phyloP scores from a whole-genome alignment of 2,888 invertebrate species.

The Xestia c-nigrum region DNA sequence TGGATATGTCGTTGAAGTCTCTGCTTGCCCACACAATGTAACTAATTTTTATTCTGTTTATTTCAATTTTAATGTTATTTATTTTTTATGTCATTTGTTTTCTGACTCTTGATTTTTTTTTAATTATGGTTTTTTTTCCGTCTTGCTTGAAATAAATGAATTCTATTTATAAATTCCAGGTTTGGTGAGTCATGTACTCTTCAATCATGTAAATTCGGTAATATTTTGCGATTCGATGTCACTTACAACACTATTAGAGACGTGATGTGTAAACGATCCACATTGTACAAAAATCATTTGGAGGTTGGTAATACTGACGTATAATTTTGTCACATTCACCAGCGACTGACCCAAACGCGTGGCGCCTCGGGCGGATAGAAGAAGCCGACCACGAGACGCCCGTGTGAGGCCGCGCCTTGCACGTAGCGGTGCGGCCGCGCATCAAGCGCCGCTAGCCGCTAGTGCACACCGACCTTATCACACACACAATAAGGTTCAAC shows the following conservation, averaged over 20 bases:
- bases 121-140: no score
- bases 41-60: no score
- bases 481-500: conserved; percentile 24
- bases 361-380: conserved; percentile 95
- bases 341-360: conserved; percentile 95
- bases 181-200: background rate
- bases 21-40: no score
- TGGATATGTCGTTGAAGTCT: no score
- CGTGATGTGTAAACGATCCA: conserved; percentile 25
- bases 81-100: no score
- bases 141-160: no score
- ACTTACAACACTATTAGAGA: background rate
- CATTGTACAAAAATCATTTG: background rate
- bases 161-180: background rate
- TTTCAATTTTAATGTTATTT: no score
- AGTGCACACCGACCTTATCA: conserved; percentile 37
- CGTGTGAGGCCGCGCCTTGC: conserved; percentile 91
- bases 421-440: conserved; percentile 78
- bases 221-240: background rate
- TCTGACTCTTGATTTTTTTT: no score
- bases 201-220: background rate
- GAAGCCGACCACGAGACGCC: conserved; percentile 95
- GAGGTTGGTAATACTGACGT: conserved; percentile 9
- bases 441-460: conserved; percentile 70
- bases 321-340: conserved; percentile 52